Base-by-base conservation (phyloP, 2,113 vertebrate species). In the Andinoacara biseriatus region DNA sequence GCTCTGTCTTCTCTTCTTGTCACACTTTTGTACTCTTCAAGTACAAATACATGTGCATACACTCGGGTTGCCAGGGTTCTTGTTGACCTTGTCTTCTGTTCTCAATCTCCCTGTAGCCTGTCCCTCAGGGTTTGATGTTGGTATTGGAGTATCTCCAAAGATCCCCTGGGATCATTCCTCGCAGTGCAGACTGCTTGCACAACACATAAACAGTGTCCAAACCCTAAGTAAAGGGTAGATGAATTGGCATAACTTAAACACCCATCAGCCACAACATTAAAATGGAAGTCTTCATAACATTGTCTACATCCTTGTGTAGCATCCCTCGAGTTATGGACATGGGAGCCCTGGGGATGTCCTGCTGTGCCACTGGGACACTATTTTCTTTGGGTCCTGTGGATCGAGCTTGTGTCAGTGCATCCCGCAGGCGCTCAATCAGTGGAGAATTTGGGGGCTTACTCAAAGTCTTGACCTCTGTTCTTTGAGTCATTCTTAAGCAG, bases 31-130 rank as follows among this genome's bases (percentile, higher is more conserved):
- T 29, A 46, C n/a, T 69, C 49, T 18, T 54, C 62, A 59, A 2
- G 7, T 52, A 61, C 38, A 69, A 61, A 54, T 40, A 78, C 24
- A 31, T 58, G 17, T 58, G 46, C 46, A 54, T 18, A 72, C 17
- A 14, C 26, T 54, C 24, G 15, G 6, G 17, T 52, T 52, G 15
- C 2, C 15, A 72, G 26, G 33, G n/a, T 62, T 72, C n/a, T 43
- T 17, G 31, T 72, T 83, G 81, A 82, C 81, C 81, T 76, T 62
- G 59, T 74, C 63, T 83, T 78, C 49, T 54, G 7, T 18, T 18
- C 49, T 52, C 17, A 60, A 72, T 57, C 13, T 56, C 74, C 49
- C 29, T 5, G 29, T 15, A 74, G 57, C 43, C 14, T 31, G 26
- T 62, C 69, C 67, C 56, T 63, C 40, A 40, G 58, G 80, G 49